Evolutionary conservation across 2,797 vertebrate species (phyloP), one percentile per base, ranked within the genome.

Genomic region (Myiotriccus ornatus): DNA sequence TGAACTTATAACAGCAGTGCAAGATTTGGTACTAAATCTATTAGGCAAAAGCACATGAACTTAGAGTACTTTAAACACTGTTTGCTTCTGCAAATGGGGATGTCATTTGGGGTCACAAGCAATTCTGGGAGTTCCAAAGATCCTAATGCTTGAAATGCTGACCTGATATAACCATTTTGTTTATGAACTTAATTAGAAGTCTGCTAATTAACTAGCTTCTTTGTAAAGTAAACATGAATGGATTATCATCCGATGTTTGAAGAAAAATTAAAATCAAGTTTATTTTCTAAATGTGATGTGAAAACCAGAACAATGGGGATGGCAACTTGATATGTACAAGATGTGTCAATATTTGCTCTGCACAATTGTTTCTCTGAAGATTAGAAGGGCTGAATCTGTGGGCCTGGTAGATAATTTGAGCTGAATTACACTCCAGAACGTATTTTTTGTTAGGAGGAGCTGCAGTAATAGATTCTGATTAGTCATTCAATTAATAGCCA

Each of bases 401-500:
- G 60, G 28, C 4, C 4, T 34, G 37, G 62, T 41, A 85, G 78
- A 70, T 90, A 77, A 94, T 46, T 79, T 46, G 41, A 63, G 47
- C 27, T 59, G 70, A 95, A 87, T 80, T 69, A 39, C 46, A 30
- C 53, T 64, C 55, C 24, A 77, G 70, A 93, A 90, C 22, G n/a
- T 35, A 25, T 32, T 57, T 84, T 92, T 90, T 89, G 30, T 85
- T 76, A 85, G 73, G 55, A 91, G 60, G 64, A 94, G 56, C 49
- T 57, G 67, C 57, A 92, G 39, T 71, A 89, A 85, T 57, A 69
- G 76, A 84, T 80, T 87, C 68, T 95, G 75, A 74, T 90, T 60
- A 87, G 56, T 56, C 35, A 44, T 76, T 89, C 71, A 75, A 39
- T 64, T 91, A 91, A 78, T 71, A 92, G 71, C 53, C 57, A 87